Percentiles rank a stretch among this genome's conserved stretches.
phyloP scores from a whole-genome alignment of 2,888 invertebrate species.

The Athalia circularis region DNA sequence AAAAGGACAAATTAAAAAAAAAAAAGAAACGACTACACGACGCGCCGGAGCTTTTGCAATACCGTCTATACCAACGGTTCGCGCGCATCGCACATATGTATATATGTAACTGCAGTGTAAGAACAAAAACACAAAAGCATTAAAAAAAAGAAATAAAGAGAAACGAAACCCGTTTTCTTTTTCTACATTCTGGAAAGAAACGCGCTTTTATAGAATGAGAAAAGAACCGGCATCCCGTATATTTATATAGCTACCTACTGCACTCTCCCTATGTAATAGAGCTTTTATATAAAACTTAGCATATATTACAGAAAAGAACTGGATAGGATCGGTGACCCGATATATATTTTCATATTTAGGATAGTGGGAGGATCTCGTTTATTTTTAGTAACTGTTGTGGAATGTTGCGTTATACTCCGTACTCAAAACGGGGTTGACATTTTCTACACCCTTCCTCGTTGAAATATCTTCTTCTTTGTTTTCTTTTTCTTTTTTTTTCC shows the following conservation, averaged over 20 bases:
- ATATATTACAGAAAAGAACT: background rate
- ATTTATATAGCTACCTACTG: background rate
- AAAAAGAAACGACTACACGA: too few species aligned
- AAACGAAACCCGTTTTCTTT: too few species aligned
- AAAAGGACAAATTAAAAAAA: too few species aligned
- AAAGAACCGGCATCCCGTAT: slow-evolving; percentile 11
- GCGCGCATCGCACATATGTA: too few species aligned
- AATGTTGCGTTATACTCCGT: too few species aligned
- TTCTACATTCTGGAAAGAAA: background rate
- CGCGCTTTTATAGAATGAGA: background rate
- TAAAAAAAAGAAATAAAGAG: too few species aligned
- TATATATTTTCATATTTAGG: background rate
- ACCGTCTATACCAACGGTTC: too few species aligned
- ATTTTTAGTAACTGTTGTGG: background rate
- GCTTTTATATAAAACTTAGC: background rate
- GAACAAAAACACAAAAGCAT: too few species aligned
- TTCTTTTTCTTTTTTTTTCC: background rate
- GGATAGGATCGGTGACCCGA: slow-evolving; percentile 4
- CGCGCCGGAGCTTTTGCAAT: too few species aligned
- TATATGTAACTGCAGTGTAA: too few species aligned
- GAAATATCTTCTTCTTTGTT: background rate
- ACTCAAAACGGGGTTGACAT: too few species aligned
- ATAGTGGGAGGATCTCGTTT: background rate
- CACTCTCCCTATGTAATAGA: background rate
- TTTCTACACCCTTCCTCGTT: too few species aligned